These are phyloP conservation scores for Brenthis ino DNA, from an alignment of 2,888 invertebrate genomes.

Conservation along the genomic window DNA sequence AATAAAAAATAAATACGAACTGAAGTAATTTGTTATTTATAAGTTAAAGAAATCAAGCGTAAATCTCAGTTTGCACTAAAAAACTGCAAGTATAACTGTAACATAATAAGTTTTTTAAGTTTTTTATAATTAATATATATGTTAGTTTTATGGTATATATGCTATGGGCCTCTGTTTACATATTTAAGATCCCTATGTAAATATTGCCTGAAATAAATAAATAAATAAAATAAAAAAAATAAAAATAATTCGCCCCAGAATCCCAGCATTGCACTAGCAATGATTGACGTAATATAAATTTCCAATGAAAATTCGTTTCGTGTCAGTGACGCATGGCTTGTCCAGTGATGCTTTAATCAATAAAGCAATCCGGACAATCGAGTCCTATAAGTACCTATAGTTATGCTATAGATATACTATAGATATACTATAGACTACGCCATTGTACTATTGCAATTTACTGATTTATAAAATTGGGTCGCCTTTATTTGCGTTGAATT, in stretches of 20 bases:
- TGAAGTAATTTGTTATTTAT: too few species aligned
- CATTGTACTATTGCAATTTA: conserved; percentile 20
- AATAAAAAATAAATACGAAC: too few species aligned
- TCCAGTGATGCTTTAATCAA: conserved; percentile 61
- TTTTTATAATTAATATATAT: too few species aligned
- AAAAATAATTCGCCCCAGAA: background rate
- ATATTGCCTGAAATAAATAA: too few species aligned
- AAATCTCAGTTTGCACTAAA: too few species aligned
- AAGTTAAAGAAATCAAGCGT: too few species aligned
- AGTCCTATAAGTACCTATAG: conserved; percentile 24
- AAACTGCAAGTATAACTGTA: too few species aligned
- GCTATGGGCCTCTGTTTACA: too few species aligned
- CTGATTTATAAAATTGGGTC: conserved; percentile 26
- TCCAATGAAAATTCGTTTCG: conserved; percentile 28
- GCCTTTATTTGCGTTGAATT: conserved; percentile 21
- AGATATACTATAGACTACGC: background rate
- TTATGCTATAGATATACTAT: background rate
- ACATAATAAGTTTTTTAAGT: too few species aligned
- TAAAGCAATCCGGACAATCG: conserved; percentile 50
- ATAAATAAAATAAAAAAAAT: too few species aligned
- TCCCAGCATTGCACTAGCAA: background rate
- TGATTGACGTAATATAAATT: conserved; percentile 22
- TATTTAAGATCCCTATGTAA: too few species aligned
- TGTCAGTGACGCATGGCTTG: conserved; percentile 54
- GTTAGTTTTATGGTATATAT: too few species aligned